Conservation (phyloP, 2,797 vertebrate genomes). For the Danio kyathit region DNA sequence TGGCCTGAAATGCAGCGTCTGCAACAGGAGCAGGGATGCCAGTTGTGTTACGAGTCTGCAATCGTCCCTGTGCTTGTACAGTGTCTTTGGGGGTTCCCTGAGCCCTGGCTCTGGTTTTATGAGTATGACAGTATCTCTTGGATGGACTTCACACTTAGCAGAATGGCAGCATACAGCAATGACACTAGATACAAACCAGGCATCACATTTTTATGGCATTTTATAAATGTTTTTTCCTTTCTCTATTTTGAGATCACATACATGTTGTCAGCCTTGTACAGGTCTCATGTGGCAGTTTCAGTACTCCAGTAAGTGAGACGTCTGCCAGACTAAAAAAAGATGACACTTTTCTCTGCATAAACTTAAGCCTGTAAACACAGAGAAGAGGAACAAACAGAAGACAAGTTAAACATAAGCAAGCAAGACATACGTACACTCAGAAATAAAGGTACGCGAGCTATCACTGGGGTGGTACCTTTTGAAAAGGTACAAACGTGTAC, state of each 20-base stretch:
- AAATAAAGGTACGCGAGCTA: too few species aligned
- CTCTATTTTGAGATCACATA: conserved; percentile 34
- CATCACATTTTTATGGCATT: conserved; percentile 43
- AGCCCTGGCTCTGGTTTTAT: conserved; percentile 53
- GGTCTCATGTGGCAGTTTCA: conserved; percentile 42
- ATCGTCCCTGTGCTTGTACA: conserved; percentile 55
- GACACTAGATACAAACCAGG: conserved; percentile 33
- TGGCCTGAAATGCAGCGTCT: conserved; percentile 63
- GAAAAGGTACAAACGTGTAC: too few species aligned
- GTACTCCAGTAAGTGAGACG: conserved; percentile 41
- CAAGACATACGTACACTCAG: background rate
- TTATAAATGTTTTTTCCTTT: conserved; percentile 40
- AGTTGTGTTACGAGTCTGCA: conserved; percentile 64
- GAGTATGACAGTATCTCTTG: conserved; percentile 44
- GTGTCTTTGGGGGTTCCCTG: conserved; percentile 65
- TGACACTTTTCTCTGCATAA: conserved; percentile 48
- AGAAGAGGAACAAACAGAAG: conserved; percentile 36
- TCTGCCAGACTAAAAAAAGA: conserved; percentile 42
- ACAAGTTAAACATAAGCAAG: background rate
- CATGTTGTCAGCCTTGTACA: conserved; percentile 20
- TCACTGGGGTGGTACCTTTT: too few species aligned
- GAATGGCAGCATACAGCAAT: conserved; percentile 8
- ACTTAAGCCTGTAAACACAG: conserved; percentile 50
- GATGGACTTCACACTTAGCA: conserved; percentile 35
- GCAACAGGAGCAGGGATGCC: conserved; percentile 70